Percentiles rank a stretch among this genome's conserved stretches.
These are phyloP conservation scores for Timandra comae DNA, from an alignment of 2,888 invertebrate genomes.

Conservation along the genomic window DNA sequence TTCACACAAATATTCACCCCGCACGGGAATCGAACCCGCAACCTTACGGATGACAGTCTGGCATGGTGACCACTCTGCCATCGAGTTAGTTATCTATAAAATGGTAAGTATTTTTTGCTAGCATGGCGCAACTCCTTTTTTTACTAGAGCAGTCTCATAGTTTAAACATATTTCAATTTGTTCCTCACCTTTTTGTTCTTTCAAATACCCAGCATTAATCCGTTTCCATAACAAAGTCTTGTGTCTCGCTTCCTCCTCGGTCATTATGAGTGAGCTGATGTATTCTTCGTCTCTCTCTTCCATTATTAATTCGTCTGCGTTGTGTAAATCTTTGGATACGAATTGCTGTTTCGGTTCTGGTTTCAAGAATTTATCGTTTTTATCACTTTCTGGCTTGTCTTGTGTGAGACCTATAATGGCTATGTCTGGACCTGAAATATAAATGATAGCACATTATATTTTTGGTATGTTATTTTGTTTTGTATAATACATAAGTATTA, in stretches of 20 bases:
- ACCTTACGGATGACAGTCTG: too few relatives aligned
- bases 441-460: too few relatives aligned
- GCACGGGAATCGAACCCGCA: too few relatives aligned
- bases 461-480: too few relatives aligned
- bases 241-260: conserved; percentile 84
- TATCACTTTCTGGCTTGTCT: conserved; percentile 38
- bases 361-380: conserved; percentile 45
- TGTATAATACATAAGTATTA: too few relatives aligned
- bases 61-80: too few relatives aligned
- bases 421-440: conserved; percentile 80
- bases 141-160: too few relatives aligned
- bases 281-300: conserved; percentile 92
- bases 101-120: too few relatives aligned
- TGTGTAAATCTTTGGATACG: conserved; percentile 42
- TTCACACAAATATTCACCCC: too few relatives aligned
- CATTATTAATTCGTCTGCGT: conserved; percentile 78
- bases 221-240: conserved; percentile 93
- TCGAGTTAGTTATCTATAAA: too few relatives aligned
- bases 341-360: conserved; percentile 48
- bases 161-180: too few relatives aligned
- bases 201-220: conserved; percentile 90
- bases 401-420: conserved; percentile 87
- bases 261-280: conserved; percentile 87
- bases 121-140: too few relatives aligned
- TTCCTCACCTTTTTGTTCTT: conserved; percentile 86